Conservation (phyloP, 2,888 invertebrate genomes). For the Tenthredo distinguenda region DNA sequence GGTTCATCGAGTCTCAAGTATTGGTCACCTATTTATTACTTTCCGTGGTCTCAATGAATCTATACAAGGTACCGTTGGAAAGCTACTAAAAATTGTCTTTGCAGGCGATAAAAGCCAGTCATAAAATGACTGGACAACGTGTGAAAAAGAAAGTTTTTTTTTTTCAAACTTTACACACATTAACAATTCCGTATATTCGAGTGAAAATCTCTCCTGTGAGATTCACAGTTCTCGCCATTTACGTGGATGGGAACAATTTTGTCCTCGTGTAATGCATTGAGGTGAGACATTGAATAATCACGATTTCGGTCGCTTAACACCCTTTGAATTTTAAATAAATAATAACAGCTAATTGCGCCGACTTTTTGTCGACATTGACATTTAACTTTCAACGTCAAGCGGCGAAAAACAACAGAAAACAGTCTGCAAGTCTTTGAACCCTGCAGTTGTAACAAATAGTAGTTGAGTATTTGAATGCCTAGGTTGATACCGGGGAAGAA, state of each 20-base stretch:
- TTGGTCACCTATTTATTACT: background rate
- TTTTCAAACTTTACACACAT: background rate
- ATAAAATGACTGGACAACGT: background rate
- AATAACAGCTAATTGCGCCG: background rate
- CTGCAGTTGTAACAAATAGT: background rate
- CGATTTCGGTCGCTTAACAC: background rate
- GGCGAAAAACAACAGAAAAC: background rate
- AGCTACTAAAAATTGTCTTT: conserved; percentile 7
- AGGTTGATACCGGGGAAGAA: conserved; percentile 28
- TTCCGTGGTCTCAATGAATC: background rate
- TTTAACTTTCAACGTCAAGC: background rate
- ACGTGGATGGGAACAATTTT: background rate
- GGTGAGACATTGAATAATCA: background rate
- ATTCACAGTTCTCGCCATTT: background rate
- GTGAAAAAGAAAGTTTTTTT: conserved; percentile 24
- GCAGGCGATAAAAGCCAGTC: background rate
- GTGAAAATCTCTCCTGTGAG: background rate
- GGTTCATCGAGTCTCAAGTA: background rate
- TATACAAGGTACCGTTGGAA: conserved; percentile 7
- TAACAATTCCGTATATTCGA: background rate
- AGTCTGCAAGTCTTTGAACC: background rate
- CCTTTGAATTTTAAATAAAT: background rate
- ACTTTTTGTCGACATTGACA: background rate
- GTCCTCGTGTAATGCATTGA: background rate
- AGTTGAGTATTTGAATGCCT: background rate